Base-by-base conservation (phyloP, 2,113 vertebrate genomes). In the Electrona antarctica region DNA sequence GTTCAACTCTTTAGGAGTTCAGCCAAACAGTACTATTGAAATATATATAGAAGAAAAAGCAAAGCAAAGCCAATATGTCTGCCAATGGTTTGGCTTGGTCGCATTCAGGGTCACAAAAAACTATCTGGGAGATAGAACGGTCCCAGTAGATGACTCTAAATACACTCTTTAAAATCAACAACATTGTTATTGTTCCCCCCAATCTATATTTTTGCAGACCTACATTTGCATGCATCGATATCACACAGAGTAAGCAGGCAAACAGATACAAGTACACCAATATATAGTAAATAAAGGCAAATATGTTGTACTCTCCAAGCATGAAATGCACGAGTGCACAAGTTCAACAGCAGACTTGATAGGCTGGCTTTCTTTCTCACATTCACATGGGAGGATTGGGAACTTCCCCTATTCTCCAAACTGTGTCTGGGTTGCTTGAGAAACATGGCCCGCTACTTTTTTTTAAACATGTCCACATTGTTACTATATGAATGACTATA, bases 401-500 rank as follows among this genome's bases (percentile, higher is more conserved):
- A 76, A 59, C 80, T 90, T 86, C 68, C 73, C 60, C 55, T 49
- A 65, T 60, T 80, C 57, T 11, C 46, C 41, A 15, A 51, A 51
- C 58, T 11, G 6, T 49, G 51, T 48, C 59, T 21, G 10, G 15
- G 60, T 73, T 64, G 82, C 81, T 79, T 77, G 73, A 86, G 80
- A 89, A 89, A 86, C 74, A 69, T 10, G 15, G 65, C 15, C 65
- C 70, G 76, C 80, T 83, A 77, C 71, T 84, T 85, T 79, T 49
- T 49, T 62, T 29, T 82, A 66, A 79, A 71, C 67, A 83, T 82
- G 77, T 89, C 84, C 58, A 75, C 57, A 79, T 69, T 79, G 72
- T 76, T 88, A 76, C 71, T 72, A 68, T 88, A 75, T 85, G 75
- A 86, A 91, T 86, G 88, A 80, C 77, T 89, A 69, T 79, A 78